These are phyloP conservation scores for Sander lucioperca DNA, from an alignment of 2,113 vertebrate species.

Conservation along the genomic window DNA sequence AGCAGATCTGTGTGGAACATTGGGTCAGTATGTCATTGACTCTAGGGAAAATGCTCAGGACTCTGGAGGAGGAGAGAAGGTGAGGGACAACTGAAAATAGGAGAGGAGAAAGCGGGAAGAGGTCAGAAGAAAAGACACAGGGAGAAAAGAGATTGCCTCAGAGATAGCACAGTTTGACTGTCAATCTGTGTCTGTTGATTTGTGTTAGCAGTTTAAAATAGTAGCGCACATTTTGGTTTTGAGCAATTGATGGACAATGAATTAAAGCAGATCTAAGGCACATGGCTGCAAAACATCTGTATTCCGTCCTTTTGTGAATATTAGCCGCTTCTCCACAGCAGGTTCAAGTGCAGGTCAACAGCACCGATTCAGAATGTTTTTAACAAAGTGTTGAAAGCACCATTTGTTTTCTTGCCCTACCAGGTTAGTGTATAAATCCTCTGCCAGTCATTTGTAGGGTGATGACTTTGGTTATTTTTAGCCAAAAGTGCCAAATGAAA, in stretches of 20 bases:
- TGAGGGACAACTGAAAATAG: slow-evolving; percentile 1
- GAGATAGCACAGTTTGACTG: slow-evolving; percentile 8
- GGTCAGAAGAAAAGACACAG: background rate
- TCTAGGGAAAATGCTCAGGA: slow-evolving; percentile 1
- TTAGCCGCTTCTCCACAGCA: background rate
- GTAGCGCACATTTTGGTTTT: background rate
- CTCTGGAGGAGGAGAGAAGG: background rate
- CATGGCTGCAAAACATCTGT: slow-evolving; percentile 16
- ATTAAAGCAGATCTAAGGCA: background rate
- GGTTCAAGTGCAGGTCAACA: slow-evolving; percentile 33
- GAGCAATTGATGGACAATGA: slow-evolving; percentile 1
- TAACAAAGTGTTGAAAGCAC: background rate
- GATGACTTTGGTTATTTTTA: slow-evolving; percentile 1
- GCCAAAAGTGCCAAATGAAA: background rate
- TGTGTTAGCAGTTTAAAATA: background rate
- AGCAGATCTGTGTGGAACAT: slow-evolving; percentile 5
- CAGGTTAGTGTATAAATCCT: background rate
- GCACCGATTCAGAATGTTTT: background rate
- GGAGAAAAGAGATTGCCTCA: slow-evolving; percentile 4
- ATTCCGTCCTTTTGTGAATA: slow-evolving; percentile 24
- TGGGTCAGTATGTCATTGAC: slow-evolving; percentile 32
- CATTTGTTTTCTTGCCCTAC: background rate
- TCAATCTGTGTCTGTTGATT: background rate
- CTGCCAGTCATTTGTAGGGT: background rate
- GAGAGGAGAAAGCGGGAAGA: background rate